Base-by-base conservation (phyloP, 2,888 invertebrate species). In the Laspeyria flexula region DNA sequence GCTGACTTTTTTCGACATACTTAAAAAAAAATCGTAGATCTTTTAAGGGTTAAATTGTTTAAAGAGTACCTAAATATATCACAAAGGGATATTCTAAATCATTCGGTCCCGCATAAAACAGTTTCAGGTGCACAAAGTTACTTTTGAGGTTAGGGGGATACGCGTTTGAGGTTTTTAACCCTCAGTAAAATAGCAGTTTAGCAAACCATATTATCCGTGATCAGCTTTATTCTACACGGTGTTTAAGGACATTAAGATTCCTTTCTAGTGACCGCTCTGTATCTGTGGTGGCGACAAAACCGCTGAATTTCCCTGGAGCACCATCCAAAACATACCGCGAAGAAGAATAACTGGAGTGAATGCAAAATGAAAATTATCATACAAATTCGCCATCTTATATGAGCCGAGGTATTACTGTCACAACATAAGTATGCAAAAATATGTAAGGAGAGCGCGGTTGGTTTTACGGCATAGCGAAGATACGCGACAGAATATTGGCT, bases 281-380 rank as follows among this genome's bases (percentile, higher is more conserved):
- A 61, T 67, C 65, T 48, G 39, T 23, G 61, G 50, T 27, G 35
- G 79, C 79, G 85, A 86, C 88, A 86, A 73, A 79, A 76, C 79
- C 83, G 66, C 77, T 75, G 84, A 88, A 91, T 91, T 91, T 91
- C 90, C 90, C 90, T 67, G 62, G 89, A 90, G 90, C 87, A 81
- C 88, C 73, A 88, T 91, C 83, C 85, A 88, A 87, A 83, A 86
- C 88, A 84, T 81, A 80, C 78, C 80, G 74, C 80, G 75, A 76
- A 85, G 87, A 87, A 86, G 86, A 88, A 89, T 85, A 86, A 86
- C 88, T 77, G 77, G 77, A 83, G 84, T 80, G 87, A 89, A 91
- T 90, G 90, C 90, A 90, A 90, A 90, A 90, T 90, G 90, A 90
- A 90, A 90, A 90, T 91, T 91, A 90, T 90, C 90, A 90, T 90